These are phyloP conservation scores for Ceryle rudis DNA, from an alignment of 2,797 vertebrate species.

Conservation along the genomic window DNA sequence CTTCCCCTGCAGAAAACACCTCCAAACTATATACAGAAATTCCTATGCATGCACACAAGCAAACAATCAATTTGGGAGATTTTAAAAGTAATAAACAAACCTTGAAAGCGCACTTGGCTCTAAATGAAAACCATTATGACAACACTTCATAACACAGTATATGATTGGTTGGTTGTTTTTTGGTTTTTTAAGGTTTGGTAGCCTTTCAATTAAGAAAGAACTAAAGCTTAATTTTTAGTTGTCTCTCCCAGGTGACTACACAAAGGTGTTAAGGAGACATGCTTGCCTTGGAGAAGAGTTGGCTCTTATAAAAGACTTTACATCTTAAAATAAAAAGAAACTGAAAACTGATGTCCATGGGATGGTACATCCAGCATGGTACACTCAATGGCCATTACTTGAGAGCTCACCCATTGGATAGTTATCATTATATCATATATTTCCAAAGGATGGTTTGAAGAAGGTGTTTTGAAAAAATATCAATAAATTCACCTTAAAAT, in stretches of 20 bases:
- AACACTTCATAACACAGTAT: slow-evolving; percentile 11
- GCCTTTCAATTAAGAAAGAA: background rate
- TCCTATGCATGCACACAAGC: slow-evolving; percentile 18
- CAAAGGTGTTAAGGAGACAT: background rate
- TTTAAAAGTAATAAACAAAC: slow-evolving; percentile 60
- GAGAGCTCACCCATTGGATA: background rate
- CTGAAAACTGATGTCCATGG: background rate
- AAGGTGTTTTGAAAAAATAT: background rate
- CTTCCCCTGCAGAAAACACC: slow-evolving; percentile 49
- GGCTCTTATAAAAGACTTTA: background rate
- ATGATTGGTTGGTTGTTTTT: background rate
- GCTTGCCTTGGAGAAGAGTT: background rate
- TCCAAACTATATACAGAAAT: slow-evolving; percentile 38
- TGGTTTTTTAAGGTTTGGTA: background rate
- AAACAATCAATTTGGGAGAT: slow-evolving; percentile 44
- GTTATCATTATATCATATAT: background rate
- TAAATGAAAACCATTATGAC: slow-evolving; percentile 50
- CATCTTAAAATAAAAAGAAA: background rate
- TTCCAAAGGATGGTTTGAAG: background rate
- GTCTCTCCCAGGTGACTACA: background rate
- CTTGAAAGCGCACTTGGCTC: slow-evolving; percentile 28
- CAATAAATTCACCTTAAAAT: background rate
- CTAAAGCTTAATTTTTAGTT: background rate
- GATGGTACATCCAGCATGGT: background rate
- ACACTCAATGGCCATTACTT: background rate